These are phyloP conservation scores for Dicaeum eximium DNA, from an alignment of 2,113 vertebrate genomes.

Conservation along the genomic window DNA sequence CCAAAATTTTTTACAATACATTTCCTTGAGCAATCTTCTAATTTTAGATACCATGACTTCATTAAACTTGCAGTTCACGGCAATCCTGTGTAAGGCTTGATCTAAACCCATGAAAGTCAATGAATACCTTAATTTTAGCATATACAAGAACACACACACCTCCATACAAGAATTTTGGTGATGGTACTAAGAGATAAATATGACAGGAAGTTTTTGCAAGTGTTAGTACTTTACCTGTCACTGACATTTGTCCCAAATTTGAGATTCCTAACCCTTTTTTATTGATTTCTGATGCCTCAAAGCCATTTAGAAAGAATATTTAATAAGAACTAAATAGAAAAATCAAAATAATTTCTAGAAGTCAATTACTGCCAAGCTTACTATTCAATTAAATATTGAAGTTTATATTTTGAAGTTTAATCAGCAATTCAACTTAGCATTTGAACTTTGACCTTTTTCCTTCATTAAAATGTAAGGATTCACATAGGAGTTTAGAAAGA, in stretches of 20 bases:
- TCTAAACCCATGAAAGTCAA: background rate
- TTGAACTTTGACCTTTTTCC: background rate
- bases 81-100: background rate
- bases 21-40: conserved; percentile 24
- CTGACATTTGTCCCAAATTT: background rate
- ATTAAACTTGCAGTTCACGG: background rate
- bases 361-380: background rate
- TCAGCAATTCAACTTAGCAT: background rate
- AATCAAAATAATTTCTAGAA: background rate
- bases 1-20: conserved; percentile 22
- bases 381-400: background rate
- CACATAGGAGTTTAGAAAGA: background rate
- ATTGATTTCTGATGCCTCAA: background rate
- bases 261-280: background rate
- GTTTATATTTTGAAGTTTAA: background rate
- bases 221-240: background rate
- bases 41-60: conserved; percentile 19
- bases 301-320: background rate
- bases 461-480: background rate
- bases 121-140: background rate
- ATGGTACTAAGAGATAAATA: background rate
- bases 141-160: background rate
- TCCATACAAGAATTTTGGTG: background rate
- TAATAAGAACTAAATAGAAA: background rate
- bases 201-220: background rate